Conservation (phyloP, 1,140 invertebrate species). For the Drosophila dunni region DNA sequence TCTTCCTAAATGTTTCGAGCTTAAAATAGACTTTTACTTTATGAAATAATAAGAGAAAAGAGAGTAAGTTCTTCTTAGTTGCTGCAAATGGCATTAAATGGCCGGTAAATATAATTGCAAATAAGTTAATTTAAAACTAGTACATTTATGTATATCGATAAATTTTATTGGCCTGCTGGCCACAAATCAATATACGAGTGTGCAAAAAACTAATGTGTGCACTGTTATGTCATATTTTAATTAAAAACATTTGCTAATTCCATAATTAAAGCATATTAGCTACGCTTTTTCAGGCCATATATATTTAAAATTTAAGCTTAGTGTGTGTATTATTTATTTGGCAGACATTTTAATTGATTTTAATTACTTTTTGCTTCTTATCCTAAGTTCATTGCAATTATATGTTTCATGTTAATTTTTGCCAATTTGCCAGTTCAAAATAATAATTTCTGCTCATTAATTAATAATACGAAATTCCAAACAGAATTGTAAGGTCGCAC, state of each 20-base stretch:
- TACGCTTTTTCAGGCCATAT: neutral
- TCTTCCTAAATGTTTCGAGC: no score
- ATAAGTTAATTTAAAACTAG: slow-evolving; percentile 68
- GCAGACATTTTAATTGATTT: slow-evolving; percentile 65
- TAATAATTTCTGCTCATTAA: slow-evolving; percentile 59
- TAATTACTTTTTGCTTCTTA: slow-evolving; percentile 19
- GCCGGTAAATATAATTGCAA: slow-evolving; percentile 64
- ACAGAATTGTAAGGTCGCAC: slow-evolving; percentile 23
- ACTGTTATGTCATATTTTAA: slow-evolving; percentile 51
- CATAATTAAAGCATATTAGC: slow-evolving; percentile 73
- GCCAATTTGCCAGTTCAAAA: slow-evolving; percentile 52
- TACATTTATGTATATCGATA: slow-evolving; percentile 42
- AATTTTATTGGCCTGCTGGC: slow-evolving; percentile 12
- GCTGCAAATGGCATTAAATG: slow-evolving; percentile 41
- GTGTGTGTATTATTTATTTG: slow-evolving; percentile 60
- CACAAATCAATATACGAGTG: slow-evolving; percentile 60
- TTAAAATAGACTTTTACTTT: no score
- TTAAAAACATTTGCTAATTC: slow-evolving; percentile 74
- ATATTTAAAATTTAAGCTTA: slow-evolving; percentile 34
- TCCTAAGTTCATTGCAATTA: slow-evolving; percentile 44
- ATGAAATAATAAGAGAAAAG: no score
- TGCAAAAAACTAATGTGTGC: slow-evolving; percentile 40
- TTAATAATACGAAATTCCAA: slow-evolving; percentile 41
- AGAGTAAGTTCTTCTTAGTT: neutral
- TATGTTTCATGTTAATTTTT: slow-evolving; percentile 53